Percentiles rank a stretch among this genome's conserved stretches.
phyloP scores from a whole-genome alignment of 2,797 vertebrate genomes.

The Pelodytes ibericus region DNA sequence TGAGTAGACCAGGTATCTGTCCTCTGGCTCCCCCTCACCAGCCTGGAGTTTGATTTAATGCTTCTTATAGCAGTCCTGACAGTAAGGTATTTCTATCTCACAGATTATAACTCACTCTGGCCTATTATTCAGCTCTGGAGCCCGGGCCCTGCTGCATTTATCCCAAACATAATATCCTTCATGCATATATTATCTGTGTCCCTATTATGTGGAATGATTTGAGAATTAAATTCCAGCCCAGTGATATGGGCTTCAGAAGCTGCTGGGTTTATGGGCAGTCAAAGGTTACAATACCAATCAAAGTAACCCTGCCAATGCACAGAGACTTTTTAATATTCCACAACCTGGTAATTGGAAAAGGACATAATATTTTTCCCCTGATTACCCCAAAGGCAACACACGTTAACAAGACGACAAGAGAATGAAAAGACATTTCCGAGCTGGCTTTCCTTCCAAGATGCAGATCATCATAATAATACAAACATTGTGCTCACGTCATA shows the following conservation, averaged over 20 bases:
- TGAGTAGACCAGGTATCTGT: conserved; percentile 52
- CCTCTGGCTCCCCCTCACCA: conserved; percentile 60
- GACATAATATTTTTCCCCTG: conserved; percentile 89
- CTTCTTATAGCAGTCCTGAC: conserved; percentile 90
- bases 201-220: conserved; percentile 98
- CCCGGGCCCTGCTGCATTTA: conserved; percentile 90
- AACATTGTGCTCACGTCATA: not conserved
- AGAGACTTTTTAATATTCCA: conserved; percentile 98
- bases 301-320: conserved; percentile 92
- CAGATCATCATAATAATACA: conserved; percentile 30
- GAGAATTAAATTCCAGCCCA: conserved; percentile 96
- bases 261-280: conserved; percentile 88
- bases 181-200: conserved; percentile 98
- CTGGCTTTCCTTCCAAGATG: conserved; percentile 79
- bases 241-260: conserved; percentile 88
- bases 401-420: conserved; percentile 80
- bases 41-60: conserved; percentile 87
- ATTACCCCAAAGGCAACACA: conserved; percentile 88
- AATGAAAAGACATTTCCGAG: conserved; percentile 79
- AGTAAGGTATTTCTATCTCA: conserved; percentile 96
- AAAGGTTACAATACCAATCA: conserved; percentile 99
- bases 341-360: conserved; percentile 97
- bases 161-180: conserved; percentile 97
- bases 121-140: conserved; percentile 96
- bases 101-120: conserved; percentile 90